These are phyloP conservation scores for Theristicus caerulescens DNA, from an alignment of 2,113 vertebrate species.

Conservation along the genomic window DNA sequence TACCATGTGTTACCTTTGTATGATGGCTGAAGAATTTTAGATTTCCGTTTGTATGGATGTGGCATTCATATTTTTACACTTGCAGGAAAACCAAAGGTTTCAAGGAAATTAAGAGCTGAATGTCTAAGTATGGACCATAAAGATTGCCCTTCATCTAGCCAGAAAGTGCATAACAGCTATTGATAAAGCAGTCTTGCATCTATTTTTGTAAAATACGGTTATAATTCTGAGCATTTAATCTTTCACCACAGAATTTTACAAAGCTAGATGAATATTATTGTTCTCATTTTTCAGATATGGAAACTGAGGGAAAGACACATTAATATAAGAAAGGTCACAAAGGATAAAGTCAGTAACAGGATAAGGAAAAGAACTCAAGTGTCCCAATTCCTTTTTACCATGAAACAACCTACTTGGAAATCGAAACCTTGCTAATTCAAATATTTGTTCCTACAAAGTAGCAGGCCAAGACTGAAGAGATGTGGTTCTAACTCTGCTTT, in stretches of 20 bases:
- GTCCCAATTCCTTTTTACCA: background rate
- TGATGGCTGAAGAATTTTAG: background rate
- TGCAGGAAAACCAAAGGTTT: background rate
- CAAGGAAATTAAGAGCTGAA: background rate
- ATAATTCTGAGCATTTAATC: background rate
- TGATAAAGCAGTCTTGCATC: background rate
- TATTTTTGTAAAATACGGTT: background rate
- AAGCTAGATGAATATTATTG: background rate
- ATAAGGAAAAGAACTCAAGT: background rate
- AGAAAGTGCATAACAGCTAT: background rate
- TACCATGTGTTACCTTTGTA: background rate
- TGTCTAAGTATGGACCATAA: background rate
- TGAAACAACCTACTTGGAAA: background rate
- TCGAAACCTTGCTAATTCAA: background rate
- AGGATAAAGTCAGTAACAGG: background rate
- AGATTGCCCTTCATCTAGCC: background rate
- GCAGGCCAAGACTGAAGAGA: background rate
- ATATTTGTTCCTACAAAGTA: background rate
- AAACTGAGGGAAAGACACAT: background rate
- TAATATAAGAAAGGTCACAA: background rate
- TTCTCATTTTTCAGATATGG: background rate
- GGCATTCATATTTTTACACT: background rate
- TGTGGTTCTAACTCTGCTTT: background rate
- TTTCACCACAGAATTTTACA: background rate
- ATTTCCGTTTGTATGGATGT: background rate